phyloP scores from a whole-genome alignment of 2,797 vertebrate species.

The Cyclura pinguis region DNA sequence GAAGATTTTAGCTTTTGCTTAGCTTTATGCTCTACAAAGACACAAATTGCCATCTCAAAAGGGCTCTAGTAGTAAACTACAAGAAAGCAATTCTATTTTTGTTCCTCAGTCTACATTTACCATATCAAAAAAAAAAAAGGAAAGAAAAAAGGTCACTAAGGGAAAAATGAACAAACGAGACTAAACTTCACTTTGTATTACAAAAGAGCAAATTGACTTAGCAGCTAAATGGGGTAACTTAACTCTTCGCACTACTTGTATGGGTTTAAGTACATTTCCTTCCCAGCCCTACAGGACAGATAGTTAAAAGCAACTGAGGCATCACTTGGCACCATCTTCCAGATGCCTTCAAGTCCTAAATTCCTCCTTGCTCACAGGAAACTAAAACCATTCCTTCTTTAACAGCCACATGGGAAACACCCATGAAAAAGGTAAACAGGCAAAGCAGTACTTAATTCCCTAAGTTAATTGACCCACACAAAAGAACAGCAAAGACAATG shows the following conservation, averaged over 20 bases:
- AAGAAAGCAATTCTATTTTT: background rate
- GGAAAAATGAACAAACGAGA: background rate
- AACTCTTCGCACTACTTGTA: background rate
- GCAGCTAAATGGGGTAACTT: background rate
- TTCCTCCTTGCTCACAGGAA: too few relatives aligned
- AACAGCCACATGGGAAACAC: too few relatives aligned
- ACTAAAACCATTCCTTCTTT: too few relatives aligned
- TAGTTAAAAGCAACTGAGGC: background rate
- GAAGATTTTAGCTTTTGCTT: background rate
- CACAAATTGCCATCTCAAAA: background rate
- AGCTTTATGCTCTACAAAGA: background rate
- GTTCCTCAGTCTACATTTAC: background rate
- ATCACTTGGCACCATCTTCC: background rate
- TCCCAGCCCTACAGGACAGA: background rate
- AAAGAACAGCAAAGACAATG: too few relatives aligned
- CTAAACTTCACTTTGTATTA: background rate
- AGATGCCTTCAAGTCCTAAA: background rate
- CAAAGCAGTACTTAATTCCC: too few relatives aligned
- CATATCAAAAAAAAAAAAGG: background rate
- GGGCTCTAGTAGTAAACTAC: background rate
- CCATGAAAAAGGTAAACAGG: too few relatives aligned
- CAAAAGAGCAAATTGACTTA: background rate
- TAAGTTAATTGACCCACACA: too few relatives aligned
- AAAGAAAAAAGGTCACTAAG: background rate
- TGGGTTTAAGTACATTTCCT: background rate